Evolutionary conservation across 2,888 invertebrate genomes (phyloP), one percentile per base, ranked within the genome.

Genomic region (Drosophila emarginata): DNA sequence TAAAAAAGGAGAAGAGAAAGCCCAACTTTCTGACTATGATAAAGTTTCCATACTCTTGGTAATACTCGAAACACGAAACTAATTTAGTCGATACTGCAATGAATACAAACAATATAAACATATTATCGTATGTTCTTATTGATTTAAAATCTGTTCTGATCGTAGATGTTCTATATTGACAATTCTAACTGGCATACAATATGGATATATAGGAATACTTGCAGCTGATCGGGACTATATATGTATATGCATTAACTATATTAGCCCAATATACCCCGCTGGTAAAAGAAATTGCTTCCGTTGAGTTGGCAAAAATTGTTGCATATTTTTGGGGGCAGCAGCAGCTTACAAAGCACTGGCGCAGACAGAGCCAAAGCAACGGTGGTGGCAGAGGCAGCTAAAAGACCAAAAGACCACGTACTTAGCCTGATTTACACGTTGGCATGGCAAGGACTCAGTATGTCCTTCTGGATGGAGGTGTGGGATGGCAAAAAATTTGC

Each of bases 401-500:
- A 83, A 83, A 86, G 86, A 79, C 78, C 80, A 83, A 83, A 86
- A 80, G 78, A 80, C 82, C 82, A 81, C 85, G 80, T 87, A 84
- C 83, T 84, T 87, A 84, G 85, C 87, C 82, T 87, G 84, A 84
- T 84, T 84, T 84, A 87, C 85, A 84, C 85, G 82, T 84, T 87
- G 67, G 76, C 85, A 79, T 80, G 73, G 83, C 62, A 72, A 69
- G 77, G 45, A 45, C 45, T 45, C 45, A 45, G 12, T 45, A 45
- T 21, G 45, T 45, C 18, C 45, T 45, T 4, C 12, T 45, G 45
- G 21, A 21, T 45, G 66, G 58, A 61, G 56, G 52, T 66, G 53
- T 50, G 64, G 74, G 74, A 66, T 58, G 66, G 67, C 64, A 66
- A 58, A 77, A 74, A 85, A 85, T 85, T 85, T 85, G 84, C 84